A percentile compares a stretch with the other conserved stretches of the same genome.
Conservation (phyloP, 2,888 invertebrate genomes). For the Synergus itoensis region DNA sequence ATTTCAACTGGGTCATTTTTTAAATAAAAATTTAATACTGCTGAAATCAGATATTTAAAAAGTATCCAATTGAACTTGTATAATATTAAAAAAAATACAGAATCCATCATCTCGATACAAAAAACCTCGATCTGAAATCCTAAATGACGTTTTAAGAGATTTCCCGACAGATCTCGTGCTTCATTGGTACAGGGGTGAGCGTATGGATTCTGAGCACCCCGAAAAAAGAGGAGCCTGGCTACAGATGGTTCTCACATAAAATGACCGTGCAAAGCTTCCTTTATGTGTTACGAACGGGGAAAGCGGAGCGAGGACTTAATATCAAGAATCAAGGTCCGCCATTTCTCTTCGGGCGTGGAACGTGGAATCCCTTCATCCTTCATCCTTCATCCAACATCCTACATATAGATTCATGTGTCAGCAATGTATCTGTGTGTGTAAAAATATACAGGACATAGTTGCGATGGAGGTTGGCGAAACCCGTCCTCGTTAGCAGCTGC, state of each 20-base stretch:
- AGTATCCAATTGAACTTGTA: background rate
- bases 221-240: background rate
- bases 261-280: conserved; percentile 25
- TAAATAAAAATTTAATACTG: background rate
- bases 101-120: background rate
- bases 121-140: background rate
- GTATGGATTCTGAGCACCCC: background rate
- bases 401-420: conserved; percentile 45
- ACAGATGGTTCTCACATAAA: conserved; percentile 33
- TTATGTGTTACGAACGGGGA: background rate
- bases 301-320: conserved; percentile 8
- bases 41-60: background rate
- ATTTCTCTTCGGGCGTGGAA: conserved; percentile 49
- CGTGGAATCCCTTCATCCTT: conserved; percentile 48
- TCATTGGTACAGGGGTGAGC: background rate
- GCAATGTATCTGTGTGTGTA: conserved; percentile 40
- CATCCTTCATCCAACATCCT: conserved; percentile 36
- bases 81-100: background rate
- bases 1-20: too few relatives aligned
- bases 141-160: conserved; percentile 35
- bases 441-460: conserved; percentile 22
- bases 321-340: conserved; percentile 49
- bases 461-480: conserved; percentile 48
- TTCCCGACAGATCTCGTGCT: background rate
- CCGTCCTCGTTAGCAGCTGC: conserved; percentile 74